These are phyloP conservation scores for Delphinapterus leucas DNA, from an alignment of 2,113 vertebrate genomes.

Conservation along the genomic window DNA sequence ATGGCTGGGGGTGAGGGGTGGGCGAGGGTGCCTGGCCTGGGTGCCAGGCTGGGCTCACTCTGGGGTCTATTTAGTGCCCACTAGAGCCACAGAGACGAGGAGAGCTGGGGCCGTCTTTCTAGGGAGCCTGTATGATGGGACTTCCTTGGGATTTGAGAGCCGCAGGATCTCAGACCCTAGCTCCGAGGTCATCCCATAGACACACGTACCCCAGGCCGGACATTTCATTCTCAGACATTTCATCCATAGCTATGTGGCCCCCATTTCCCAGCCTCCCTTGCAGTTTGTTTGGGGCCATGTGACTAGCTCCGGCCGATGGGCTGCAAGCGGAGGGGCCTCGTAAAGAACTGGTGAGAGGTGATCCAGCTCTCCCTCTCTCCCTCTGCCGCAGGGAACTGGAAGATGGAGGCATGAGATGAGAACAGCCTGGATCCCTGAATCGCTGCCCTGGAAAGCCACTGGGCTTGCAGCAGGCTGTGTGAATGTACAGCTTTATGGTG, in stretches of 20 bases:
- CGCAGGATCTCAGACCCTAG: background rate
- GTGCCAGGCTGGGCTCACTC: background rate
- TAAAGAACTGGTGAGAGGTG: too few species aligned
- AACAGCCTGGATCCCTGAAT: background rate
- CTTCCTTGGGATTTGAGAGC: background rate
- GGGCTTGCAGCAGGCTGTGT: background rate
- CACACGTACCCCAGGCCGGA: background rate
- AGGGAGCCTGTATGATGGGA: background rate
- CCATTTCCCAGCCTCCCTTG: background rate
- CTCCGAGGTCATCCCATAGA: background rate
- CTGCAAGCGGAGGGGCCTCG: fast-evolving
- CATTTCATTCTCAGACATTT: background rate
- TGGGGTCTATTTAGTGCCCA: background rate
- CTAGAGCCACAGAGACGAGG: background rate
- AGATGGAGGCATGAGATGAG: background rate
- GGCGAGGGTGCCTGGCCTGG: fast-evolving
- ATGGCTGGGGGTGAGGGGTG: background rate
- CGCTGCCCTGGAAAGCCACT: too few species aligned
- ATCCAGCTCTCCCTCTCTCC: background rate
- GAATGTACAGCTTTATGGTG: background rate
- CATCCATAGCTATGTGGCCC: background rate
- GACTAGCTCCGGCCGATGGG: background rate
- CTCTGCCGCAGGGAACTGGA: background rate
- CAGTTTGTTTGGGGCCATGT: background rate
- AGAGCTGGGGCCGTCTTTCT: background rate